Conservation (phyloP, 1,140 invertebrate species). For the Drosophila tsacasi region DNA sequence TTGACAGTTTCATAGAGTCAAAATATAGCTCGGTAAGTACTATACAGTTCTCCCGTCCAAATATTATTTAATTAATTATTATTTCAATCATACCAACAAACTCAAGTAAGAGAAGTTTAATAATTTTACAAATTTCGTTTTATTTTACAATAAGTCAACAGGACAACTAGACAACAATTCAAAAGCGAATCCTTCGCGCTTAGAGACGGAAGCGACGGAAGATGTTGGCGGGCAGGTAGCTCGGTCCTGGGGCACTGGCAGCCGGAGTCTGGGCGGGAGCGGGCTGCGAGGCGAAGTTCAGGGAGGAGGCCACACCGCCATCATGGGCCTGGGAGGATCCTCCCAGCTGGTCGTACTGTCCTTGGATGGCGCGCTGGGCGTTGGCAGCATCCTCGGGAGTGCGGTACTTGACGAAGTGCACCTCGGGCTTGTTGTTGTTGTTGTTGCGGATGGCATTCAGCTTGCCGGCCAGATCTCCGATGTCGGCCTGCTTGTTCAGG, state of each 20-base stretch:
- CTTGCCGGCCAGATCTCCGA: conserved; percentile 68
- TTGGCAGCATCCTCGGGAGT: conserved; percentile 46
- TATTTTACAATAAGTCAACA: conserved; percentile 51
- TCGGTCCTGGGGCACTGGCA: conserved; percentile 54
- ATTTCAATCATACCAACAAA: not conserved
- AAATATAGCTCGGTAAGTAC: too few species aligned
- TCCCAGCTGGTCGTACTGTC: conserved; percentile 66
- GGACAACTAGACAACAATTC: conserved; percentile 46
- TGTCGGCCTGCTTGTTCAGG: conserved; percentile 73
- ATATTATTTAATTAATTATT: not conserved
- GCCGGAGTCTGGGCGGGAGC: conserved; percentile 10
- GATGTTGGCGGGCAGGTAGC: conserved; percentile 69
- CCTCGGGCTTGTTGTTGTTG: conserved; percentile 68
- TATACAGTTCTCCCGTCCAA: not conserved
- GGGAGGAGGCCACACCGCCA: conserved; percentile 63
- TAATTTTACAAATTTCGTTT: conserved; percentile 16
- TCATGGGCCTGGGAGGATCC: conserved; percentile 52
- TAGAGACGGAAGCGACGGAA: conserved; percentile 64
- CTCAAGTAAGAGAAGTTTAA: too few species aligned
- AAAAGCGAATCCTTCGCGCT: not conserved
- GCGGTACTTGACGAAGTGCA: conserved; percentile 60
- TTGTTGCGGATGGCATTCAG: conserved; percentile 62
- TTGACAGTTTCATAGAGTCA: not conserved
- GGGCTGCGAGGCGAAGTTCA: conserved; percentile 66
- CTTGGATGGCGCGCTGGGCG: conserved; percentile 62